Base-by-base conservation (phyloP, 2,113 vertebrate species). In the Odocoileus virginianus region DNA sequence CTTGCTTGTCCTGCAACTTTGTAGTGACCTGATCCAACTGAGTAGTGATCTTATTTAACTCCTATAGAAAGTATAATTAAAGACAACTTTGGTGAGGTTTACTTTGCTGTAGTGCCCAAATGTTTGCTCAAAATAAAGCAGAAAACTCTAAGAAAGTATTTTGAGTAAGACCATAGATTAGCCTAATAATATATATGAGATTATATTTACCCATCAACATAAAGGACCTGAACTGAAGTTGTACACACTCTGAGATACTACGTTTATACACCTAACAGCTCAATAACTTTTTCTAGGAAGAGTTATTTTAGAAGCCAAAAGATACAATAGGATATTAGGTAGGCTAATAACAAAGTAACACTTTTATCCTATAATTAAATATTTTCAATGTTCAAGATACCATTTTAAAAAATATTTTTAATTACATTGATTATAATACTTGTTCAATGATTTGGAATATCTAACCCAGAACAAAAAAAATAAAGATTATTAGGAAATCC, bases 1-100 rank as follows among this genome's bases (percentile, higher is more conserved):
- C 99, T 89, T 99, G 99, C 90, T 99, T 99, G 92, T 99, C 99
- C 95, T 99, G 99, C 82, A 99, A 98, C 97, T 99, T 99, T 71
- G 98, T 96, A 84, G 97, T 97, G 92, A 99, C 98, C 97, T 99
- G 99, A 92, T 99, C 99, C 97, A 99, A 83, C 96, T 99, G 99
- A 97, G 98, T 84, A 12, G 98, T 99, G 96, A 99, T 98, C 98
- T 99, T 99, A 99, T 98, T 99, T 98, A 99, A 98, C 97, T 99
- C 99, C 99, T 99, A 92, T 4, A 98, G 94, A 91, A 98, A 98
- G 95, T 23, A 96, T 45, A 98, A 97, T 96, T 60, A 87, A 16
- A 96, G 89, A 97, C 71, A 60, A 8, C 45, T 94, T 92, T 64
- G 50, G 15, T 87, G 93, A 97, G 40, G 3, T 78, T 96, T 94